These are phyloP conservation scores for Halocaridina rubra DNA, from an alignment of 2,888 invertebrate genomes.

Conservation along the genomic window DNA sequence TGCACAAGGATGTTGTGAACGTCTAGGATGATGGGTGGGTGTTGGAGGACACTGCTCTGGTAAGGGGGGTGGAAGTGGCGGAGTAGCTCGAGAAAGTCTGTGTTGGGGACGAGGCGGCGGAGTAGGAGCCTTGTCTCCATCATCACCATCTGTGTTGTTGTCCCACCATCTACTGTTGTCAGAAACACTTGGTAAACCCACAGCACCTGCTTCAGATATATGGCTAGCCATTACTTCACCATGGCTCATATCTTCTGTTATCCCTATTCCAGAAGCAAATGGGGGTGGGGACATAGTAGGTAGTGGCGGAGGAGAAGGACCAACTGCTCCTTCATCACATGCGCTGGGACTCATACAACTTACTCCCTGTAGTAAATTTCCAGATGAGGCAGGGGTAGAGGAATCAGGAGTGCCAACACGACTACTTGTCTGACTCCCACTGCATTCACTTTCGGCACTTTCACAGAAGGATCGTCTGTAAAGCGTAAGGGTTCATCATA, in stretches of 20 bases:
- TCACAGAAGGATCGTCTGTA: slow-evolving; percentile 49
- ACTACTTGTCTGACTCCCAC: slow-evolving; percentile 41
- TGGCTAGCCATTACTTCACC: neutral
- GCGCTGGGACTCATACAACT: slow-evolving; percentile 19
- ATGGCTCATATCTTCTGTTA: neutral
- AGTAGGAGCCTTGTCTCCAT: slow-evolving; percentile 41
- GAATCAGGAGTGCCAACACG: slow-evolving; percentile 44
- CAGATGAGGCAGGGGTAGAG: slow-evolving; percentile 27
- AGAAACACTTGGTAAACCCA: neutral
- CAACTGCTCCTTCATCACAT: slow-evolving; percentile 24
- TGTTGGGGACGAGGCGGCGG: slow-evolving; percentile 61
- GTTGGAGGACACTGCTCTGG: slow-evolving; percentile 69
- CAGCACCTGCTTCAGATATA: neutral
- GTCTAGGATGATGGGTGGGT: slow-evolving; percentile 39
- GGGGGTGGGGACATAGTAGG: neutral
- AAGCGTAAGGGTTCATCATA: no score
- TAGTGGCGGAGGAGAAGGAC: neutral
- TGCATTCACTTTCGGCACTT: slow-evolving; percentile 47
- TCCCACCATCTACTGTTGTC: slow-evolving; percentile 33
- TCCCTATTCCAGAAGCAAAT: neutral
- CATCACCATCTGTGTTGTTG: slow-evolving; percentile 7
- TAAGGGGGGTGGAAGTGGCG: slow-evolving; percentile 68
- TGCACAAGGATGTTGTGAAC: slow-evolving; percentile 2
- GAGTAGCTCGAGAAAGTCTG: slow-evolving; percentile 41
- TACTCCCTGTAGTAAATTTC: neutral